Percentiles rank a stretch among this genome's conserved stretches.
These are phyloP conservation scores for Toxotes chatareus DNA, from an alignment of 2,113 vertebrate species.

Conservation along the genomic window DNA sequence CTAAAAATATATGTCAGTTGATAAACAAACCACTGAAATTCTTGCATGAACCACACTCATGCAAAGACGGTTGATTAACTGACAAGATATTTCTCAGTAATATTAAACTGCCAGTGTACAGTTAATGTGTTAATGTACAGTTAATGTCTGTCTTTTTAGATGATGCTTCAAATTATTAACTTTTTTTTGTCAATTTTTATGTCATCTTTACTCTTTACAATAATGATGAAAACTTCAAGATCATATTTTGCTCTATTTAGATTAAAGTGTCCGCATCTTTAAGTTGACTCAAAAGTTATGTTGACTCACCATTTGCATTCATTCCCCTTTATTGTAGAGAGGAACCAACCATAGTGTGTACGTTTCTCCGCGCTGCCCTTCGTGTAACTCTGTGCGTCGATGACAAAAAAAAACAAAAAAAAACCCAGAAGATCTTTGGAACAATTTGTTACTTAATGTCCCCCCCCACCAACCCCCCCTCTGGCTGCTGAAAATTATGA, in stretches of 20 bases:
- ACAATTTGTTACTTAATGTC: conserved; percentile 70
- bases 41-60: not conserved
- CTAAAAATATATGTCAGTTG: too few relatives aligned
- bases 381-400: conserved; percentile 20
- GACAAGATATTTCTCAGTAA: not conserved
- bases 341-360: conserved; percentile 15
- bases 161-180: not conserved
- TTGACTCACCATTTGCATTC: conserved; percentile 36
- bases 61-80: not conserved
- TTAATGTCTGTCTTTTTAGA: not conserved
- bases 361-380: conserved; percentile 17
- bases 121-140: not conserved
- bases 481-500: conserved; percentile 81
- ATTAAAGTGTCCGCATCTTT: not conserved
- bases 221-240: not conserved
- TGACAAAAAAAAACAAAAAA: conserved; percentile 34
- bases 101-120: not conserved
- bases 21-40: not conserved
- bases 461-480: not conserved
- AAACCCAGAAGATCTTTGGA: conserved; percentile 50
- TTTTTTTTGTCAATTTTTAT: not conserved
- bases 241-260: not conserved
- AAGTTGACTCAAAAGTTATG: conserved; percentile 16
- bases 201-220: not conserved
- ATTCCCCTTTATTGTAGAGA: not conserved